Percentiles rank a stretch among this genome's conserved stretches.
phyloP scores from a whole-genome alignment of 2,888 invertebrate species.

The Andrena trimmerana region DNA sequence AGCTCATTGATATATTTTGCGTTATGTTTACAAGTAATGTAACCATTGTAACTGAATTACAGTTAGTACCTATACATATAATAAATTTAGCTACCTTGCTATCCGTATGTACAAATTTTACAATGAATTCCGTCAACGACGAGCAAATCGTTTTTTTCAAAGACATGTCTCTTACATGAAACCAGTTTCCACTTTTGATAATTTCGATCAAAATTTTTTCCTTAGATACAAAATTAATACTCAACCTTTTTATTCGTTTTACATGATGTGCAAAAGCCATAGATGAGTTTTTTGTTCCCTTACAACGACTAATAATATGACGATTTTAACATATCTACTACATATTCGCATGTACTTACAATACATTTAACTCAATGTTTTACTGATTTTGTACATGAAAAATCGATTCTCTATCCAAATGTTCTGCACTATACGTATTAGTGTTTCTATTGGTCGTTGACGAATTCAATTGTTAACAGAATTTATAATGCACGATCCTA shows the following conservation, averaged over 20 bases:
- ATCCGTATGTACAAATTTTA: conserved; percentile 44
- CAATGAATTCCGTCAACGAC: conserved; percentile 29
- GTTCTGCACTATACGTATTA: background rate
- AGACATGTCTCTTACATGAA: background rate
- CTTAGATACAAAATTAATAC: background rate
- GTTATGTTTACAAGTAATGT: conserved; percentile 25
- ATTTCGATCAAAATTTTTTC: background rate
- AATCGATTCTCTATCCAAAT: background rate
- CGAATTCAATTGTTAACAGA: conserved; percentile 37
- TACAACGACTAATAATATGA: background rate
- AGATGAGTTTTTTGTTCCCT: background rate
- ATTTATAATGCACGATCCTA: conserved; percentile 51
- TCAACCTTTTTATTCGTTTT: background rate
- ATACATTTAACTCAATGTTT: too few species aligned
- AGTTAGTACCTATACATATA: conserved; percentile 9
- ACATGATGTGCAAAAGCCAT: background rate
- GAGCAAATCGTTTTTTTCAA: conserved; percentile 1
- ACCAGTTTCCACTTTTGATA: background rate
- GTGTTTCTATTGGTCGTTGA: conserved; percentile 11
- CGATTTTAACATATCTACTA: background rate
- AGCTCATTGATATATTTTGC: conserved; percentile 37
- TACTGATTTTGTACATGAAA: background rate
- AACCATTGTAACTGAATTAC: conserved; percentile 18
- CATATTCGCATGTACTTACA: too few species aligned
- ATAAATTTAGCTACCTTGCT: conserved; percentile 21